A percentile compares a stretch with the other conserved stretches of the same genome.
phyloP scores from a whole-genome alignment of 2,113 vertebrate species.

The Lepisosteus osseus region DNA sequence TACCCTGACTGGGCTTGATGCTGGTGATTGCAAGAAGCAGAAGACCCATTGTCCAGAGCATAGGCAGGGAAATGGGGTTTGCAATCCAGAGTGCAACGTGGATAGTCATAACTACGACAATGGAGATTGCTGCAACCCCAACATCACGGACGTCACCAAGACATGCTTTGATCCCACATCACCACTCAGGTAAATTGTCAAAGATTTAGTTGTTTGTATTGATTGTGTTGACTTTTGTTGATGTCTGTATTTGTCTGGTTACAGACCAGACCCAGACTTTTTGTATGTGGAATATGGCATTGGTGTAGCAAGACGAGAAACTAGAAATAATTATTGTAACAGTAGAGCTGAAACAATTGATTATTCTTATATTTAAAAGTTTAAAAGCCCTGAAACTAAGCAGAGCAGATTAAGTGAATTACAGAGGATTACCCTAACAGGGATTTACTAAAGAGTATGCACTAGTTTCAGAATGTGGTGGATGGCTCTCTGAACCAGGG shows the following conservation, averaged over 20 bases:
- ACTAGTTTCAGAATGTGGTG: no score
- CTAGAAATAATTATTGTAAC: neutral
- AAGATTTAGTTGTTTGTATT: no score
- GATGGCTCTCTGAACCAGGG: no score
- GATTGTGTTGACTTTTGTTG: no score
- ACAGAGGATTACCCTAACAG: no score
- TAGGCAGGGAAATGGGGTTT: constrained; percentile 85
- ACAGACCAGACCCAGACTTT: neutral
- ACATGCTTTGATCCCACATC: constrained; percentile 94
- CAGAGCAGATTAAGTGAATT: no score
- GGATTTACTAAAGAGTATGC: no score
- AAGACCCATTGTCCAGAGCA: constrained; percentile 64
- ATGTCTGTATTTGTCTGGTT: no score
- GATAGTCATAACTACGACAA: constrained; percentile 86
- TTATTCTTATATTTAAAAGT: neutral
- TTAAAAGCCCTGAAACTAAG: neutral
- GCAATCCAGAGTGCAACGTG: constrained; percentile 92
- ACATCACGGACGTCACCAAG: constrained; percentile 94
- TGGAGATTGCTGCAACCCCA: constrained; percentile 93
- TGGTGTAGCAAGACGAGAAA: neutral
- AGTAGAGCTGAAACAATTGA: neutral
- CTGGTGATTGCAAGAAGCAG: constrained; percentile 80
- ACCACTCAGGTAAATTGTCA: constrained; percentile 80
- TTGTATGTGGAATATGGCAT: neutral
- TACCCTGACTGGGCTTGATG: constrained; percentile 85